These are phyloP conservation scores for Salminus brasiliensis DNA, from an alignment of 2,113 vertebrate species.

Conservation along the genomic window DNA sequence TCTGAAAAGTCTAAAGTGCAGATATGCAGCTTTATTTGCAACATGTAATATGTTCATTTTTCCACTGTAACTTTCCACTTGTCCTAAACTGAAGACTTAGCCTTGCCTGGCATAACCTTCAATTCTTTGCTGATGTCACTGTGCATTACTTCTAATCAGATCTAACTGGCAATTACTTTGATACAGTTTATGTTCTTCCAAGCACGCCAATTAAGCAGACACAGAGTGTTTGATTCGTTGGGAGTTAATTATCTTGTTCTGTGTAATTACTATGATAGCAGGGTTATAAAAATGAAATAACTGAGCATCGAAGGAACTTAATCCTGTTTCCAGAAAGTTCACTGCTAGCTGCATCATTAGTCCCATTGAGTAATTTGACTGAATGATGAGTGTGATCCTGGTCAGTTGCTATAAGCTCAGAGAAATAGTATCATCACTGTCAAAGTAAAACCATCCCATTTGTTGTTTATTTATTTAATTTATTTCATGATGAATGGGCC, in stretches of 20 bases:
- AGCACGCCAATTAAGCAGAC: slow-evolving; percentile 24
- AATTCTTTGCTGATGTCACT: not conserved
- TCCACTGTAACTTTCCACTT: not conserved
- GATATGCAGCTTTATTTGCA: too few species aligned
- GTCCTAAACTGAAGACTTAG: not conserved
- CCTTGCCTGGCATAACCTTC: not conserved
- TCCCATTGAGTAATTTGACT: not conserved
- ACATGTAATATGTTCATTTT: not conserved
- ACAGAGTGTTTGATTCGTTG: not conserved
- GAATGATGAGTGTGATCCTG: not conserved
- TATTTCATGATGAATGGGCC: not conserved
- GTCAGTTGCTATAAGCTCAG: not conserved
- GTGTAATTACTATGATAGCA: slow-evolving; percentile 30
- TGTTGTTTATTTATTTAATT: not conserved
- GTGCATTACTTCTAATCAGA: slow-evolving; percentile 10
- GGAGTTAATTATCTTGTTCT: slow-evolving; percentile 34
- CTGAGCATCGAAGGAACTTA: not conserved
- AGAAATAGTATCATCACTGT: not conserved
- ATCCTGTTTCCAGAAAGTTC: slow-evolving; percentile 13
- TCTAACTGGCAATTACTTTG: slow-evolving; percentile 20
- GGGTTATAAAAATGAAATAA: not conserved
- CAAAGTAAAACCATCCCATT: not conserved
- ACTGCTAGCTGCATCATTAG: slow-evolving; percentile 13
- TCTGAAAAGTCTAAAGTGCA: too few species aligned
- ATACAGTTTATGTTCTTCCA: slow-evolving; percentile 20